Conservation (phyloP, 1,140 invertebrate species). For the Trissolcus basalis region DNA sequence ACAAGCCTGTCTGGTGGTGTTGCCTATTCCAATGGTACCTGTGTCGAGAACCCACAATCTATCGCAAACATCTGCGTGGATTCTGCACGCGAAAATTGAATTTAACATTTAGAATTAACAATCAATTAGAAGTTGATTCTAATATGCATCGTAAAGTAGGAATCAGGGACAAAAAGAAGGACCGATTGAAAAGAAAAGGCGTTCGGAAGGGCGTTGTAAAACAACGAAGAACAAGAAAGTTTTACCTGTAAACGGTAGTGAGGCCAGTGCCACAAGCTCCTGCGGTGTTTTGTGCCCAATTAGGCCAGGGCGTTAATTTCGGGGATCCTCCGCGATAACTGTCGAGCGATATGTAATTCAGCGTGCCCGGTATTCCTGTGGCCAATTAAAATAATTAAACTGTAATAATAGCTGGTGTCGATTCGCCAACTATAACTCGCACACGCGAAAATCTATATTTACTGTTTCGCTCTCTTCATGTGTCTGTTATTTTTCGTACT, state of each 20-base stretch:
- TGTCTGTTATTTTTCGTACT: constrained; percentile 8
- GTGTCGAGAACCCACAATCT: constrained; percentile 88
- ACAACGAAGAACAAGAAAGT: constrained; percentile 3
- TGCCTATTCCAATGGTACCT: constrained; percentile 87
- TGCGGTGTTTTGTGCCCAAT: constrained; percentile 83
- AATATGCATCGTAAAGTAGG: background rate
- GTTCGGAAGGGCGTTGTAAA: background rate
- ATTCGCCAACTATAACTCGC: constrained; percentile 52
- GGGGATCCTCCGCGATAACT: constrained; percentile 80
- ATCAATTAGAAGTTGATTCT: background rate
- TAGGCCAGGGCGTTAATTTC: constrained; percentile 85
- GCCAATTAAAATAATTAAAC: constrained; percentile 58
- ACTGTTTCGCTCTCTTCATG: constrained; percentile 6
- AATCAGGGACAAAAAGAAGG: too few species aligned
- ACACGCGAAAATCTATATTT: constrained; percentile 55
- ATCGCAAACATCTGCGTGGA: constrained; percentile 83
- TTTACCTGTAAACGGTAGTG: constrained; percentile 82
- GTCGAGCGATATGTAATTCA: constrained; percentile 86
- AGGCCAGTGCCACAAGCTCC: constrained; percentile 84
- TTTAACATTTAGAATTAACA: background rate
- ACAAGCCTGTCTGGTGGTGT: constrained; percentile 84
- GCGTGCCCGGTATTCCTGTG: constrained; percentile 85
- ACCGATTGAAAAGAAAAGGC: background rate
- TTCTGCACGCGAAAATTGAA: constrained; percentile 63
- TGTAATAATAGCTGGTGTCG: constrained; percentile 51